These are phyloP conservation scores for Acheta domesticus DNA, from an alignment of 2,888 invertebrate genomes.

Conservation along the genomic window DNA sequence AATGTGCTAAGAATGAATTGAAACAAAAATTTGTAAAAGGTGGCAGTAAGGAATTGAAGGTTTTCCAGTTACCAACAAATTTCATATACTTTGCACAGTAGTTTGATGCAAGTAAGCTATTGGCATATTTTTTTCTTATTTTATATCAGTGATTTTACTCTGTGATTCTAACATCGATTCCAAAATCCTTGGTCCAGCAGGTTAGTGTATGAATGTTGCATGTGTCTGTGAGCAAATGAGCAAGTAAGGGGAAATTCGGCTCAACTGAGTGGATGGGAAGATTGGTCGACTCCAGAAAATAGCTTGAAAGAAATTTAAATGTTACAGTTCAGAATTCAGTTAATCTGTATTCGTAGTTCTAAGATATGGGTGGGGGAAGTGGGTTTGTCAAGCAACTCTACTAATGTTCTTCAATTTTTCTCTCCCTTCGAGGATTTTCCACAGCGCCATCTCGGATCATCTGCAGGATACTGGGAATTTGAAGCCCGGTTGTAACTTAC, in stretches of 20 bases:
- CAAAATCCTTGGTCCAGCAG: not conserved
- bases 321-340: not conserved
- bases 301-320: constrained; percentile 18
- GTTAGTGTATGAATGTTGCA: constrained; percentile 25
- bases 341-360: not conserved
- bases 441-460: constrained; percentile 38
- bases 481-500: constrained; percentile 30
- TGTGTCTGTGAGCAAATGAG: constrained; percentile 30
- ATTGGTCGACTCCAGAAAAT: not conserved
- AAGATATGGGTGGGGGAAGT: constrained; percentile 32
- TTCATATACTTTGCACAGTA: no score
- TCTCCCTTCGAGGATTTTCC: constrained; percentile 41
- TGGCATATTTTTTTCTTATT: not conserved
- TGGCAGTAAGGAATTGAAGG: no score
- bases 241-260: constrained; percentile 27
- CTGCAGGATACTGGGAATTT: constrained; percentile 36
- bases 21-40: no score
- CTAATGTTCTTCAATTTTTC: constrained; percentile 43
- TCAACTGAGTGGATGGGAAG: constrained; percentile 7
- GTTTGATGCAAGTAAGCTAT: no score
- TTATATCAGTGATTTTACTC: not conserved
- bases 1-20: no score
- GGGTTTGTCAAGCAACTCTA: constrained; percentile 35
- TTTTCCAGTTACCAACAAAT: no score
- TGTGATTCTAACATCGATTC: not conserved